These are phyloP conservation scores for Cartodere bifasciata DNA, from an alignment of 2,888 invertebrate genomes.

Conservation along the genomic window DNA sequence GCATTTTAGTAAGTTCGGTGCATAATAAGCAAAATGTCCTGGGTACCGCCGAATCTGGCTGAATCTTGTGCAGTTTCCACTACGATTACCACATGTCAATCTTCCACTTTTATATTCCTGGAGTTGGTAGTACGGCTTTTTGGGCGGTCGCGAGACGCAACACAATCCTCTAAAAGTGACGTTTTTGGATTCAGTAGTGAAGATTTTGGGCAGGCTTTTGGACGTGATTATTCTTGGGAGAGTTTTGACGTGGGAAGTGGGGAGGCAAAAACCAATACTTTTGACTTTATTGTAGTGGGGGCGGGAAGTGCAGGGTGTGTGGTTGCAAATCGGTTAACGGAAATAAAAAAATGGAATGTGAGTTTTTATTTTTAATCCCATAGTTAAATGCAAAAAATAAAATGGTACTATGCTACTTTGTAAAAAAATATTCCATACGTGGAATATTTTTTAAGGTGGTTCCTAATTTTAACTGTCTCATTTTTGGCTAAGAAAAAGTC, in stretches of 20 bases:
- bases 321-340: slow-evolving; percentile 49
- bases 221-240: slow-evolving; percentile 25
- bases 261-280: too few relatives aligned
- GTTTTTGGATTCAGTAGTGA: slow-evolving; percentile 44
- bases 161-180: slow-evolving; percentile 43
- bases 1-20: too few relatives aligned
- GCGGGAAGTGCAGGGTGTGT: slow-evolving; percentile 59
- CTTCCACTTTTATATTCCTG: slow-evolving; percentile 45
- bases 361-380: slow-evolving; percentile 24
- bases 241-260: too few relatives aligned
- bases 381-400: too few relatives aligned
- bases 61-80: slow-evolving; percentile 41
- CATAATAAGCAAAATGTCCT: too few relatives aligned
- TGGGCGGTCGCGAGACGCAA: slow-evolving; percentile 40
- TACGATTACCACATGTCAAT: slow-evolving; percentile 45
- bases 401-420: too few relatives aligned
- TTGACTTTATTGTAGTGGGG: slow-evolving; percentile 51
- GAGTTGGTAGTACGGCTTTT: slow-evolving; percentile 44
- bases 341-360: slow-evolving; percentile 48
- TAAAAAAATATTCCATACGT: too few relatives aligned
- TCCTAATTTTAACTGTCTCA: too few relatives aligned
- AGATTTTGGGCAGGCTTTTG: slow-evolving; percentile 42
- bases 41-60: slow-evolving; percentile 46
- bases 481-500: too few relatives aligned
- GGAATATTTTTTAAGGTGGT: too few relatives aligned